These are phyloP conservation scores for Serilophus lunatus DNA, from an alignment of 2,113 vertebrate species.

Conservation along the genomic window DNA sequence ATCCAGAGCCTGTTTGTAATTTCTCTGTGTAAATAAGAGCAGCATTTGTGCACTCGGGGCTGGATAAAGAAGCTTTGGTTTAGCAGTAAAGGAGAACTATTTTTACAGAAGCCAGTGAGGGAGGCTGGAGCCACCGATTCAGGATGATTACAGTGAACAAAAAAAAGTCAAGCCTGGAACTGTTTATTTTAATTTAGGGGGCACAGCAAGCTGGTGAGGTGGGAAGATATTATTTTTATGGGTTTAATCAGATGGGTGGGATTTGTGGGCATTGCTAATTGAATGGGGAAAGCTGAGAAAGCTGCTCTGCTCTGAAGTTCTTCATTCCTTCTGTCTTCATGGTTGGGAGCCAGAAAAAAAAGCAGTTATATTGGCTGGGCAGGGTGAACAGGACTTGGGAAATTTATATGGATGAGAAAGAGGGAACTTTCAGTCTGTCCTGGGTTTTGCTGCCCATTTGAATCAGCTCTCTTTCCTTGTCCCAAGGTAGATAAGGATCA, in stretches of 20 bases:
- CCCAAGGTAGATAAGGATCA: not conserved
- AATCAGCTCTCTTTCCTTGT: too few relatives aligned
- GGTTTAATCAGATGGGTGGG: not conserved
- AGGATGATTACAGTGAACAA: slow-evolving; percentile 35
- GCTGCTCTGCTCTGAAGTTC: not conserved
- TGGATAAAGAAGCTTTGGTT: slow-evolving; percentile 2
- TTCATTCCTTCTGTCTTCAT: not conserved
- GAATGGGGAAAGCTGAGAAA: not conserved
- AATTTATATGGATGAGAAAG: too few relatives aligned
- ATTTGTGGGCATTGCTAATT: slow-evolving; percentile 27
- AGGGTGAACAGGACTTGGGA: not conserved
- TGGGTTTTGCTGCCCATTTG: not conserved
- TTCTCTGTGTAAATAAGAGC: not conserved
- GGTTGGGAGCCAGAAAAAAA: not conserved
- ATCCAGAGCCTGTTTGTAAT: not conserved
- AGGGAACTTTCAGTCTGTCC: not conserved
- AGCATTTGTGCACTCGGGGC: not conserved
- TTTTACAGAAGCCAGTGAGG: slow-evolving; percentile 41
- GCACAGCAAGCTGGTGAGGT: not conserved
- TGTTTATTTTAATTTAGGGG: slow-evolving; percentile 37
- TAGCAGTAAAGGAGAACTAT: slow-evolving; percentile 34
- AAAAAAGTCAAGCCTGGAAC: not conserved
- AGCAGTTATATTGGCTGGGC: not conserved
- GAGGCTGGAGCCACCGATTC: slow-evolving; percentile 21
- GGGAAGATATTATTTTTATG: slow-evolving; percentile 29